A percentile compares a stretch with the other conserved stretches of the same genome.
Evolutionary conservation across 2,113 vertebrate genomes (phyloP).

Genomic region (Sitta europaea): DNA sequence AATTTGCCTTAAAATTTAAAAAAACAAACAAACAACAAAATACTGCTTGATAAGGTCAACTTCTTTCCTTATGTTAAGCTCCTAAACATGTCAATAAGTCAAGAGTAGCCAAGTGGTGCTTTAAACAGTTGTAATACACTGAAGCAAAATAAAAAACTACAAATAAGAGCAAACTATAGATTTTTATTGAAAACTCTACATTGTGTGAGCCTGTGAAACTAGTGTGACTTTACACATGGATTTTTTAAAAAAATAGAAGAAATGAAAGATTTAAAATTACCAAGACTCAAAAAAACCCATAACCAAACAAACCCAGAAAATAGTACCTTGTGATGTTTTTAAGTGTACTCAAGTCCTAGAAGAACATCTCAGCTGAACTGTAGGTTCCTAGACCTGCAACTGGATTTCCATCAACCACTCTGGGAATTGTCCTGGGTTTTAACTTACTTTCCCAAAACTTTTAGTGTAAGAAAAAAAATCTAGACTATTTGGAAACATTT

Average conservation of each 20-base stretch:
- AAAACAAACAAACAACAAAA: background rate
- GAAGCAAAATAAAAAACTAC: background rate
- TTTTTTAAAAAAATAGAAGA: background rate
- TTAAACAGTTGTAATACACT: background rate
- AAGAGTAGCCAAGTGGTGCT: background rate
- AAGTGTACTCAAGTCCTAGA: background rate
- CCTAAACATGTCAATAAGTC: background rate
- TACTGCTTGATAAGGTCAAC: background rate
- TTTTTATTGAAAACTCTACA: background rate
- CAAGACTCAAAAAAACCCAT: background rate
- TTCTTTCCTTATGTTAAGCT: background rate
- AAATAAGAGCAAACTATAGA: background rate
- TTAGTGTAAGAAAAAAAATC: background rate
- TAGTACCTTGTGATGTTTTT: background rate
- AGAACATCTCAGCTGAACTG: background rate
- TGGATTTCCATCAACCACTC: slow-evolving; percentile 4
- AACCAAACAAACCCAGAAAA: background rate
- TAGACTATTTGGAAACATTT: slow-evolving; percentile 17
- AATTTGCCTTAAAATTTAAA: background rate
- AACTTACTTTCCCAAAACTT: slow-evolving; percentile 27
- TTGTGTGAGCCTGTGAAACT: background rate
- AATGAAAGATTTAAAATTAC: slow-evolving; percentile 11
- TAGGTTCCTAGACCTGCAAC: background rate
- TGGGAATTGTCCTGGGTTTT: background rate
- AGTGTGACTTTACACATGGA: background rate